A percentile compares a stretch with the other conserved stretches of the same genome.
phyloP scores from a whole-genome alignment of 2,797 vertebrate species.

The Galaxias olidus region DNA sequence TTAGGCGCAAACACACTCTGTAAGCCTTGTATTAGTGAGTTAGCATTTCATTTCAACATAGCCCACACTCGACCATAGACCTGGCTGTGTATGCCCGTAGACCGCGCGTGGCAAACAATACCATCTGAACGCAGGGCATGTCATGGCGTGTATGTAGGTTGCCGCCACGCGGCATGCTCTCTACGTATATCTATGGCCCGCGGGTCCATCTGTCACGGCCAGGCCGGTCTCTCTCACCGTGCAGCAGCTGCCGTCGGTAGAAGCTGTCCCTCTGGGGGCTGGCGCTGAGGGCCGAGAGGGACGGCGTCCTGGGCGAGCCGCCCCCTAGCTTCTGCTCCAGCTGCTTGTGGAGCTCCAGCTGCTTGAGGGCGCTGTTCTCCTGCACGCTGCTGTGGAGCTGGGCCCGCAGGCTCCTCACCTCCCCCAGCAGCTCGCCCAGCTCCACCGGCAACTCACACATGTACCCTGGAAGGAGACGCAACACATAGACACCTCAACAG shows the following conservation, averaged over 20 bases:
- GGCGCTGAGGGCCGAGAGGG: constrained; percentile 66
- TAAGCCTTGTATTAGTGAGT: neutral
- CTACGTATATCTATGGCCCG: too few species aligned
- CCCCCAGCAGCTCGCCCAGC: constrained; percentile 77
- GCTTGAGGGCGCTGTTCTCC: constrained; percentile 78
- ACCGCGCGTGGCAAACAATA: neutral
- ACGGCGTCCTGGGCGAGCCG: constrained; percentile 55
- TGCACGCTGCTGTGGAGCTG: constrained; percentile 83
- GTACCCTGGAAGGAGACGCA: constrained; percentile 63
- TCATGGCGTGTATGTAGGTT: too few species aligned
- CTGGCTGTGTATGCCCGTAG: neutral
- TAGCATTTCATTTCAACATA: neutral
- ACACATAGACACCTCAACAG: neutral
- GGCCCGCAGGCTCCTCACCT: constrained; percentile 78
- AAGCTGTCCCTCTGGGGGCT: constrained; percentile 73
- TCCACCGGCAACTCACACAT: constrained; percentile 72
- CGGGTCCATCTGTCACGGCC: too few species aligned
- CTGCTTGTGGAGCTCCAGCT: constrained; percentile 82
- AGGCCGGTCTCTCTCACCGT: constrained; percentile 62
- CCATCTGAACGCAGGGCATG: neutral
- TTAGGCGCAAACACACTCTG: neutral
- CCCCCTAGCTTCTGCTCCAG: constrained; percentile 79
- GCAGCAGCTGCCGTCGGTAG: constrained; percentile 72
- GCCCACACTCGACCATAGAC: neutral
- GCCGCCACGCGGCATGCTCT: too few species aligned